These are phyloP conservation scores for Pachypsylla venusta DNA, from an alignment of 1,140 invertebrate genomes.

Conservation along the genomic window DNA sequence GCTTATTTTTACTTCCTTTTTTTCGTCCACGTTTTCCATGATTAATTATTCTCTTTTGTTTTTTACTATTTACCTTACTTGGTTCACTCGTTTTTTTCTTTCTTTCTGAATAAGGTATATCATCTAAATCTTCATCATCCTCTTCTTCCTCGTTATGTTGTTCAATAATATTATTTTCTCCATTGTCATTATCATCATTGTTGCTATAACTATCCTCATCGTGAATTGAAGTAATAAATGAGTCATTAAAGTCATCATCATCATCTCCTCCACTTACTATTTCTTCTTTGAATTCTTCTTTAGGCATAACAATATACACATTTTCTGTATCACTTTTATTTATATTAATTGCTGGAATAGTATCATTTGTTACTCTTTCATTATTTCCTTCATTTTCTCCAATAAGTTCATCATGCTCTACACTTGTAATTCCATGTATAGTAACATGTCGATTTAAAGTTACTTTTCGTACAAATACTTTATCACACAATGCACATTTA, in stretches of 20 bases:
- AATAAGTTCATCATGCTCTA: slow-evolving; percentile 4
- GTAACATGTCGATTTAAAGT: neutral
- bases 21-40: neutral
- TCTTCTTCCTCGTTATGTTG: neutral
- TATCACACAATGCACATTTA: neutral
- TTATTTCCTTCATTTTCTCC: neutral
- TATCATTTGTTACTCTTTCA: neutral
- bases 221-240: neutral
- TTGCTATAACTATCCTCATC: neutral
- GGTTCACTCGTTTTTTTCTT: neutral
- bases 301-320: neutral
- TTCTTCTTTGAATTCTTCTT: neutral
- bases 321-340: neutral
- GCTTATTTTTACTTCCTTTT: neutral
- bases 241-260: neutral
- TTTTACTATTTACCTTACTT: too few species aligned
- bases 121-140: neutral
- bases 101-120: neutral
- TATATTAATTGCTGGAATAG: neutral
- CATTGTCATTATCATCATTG: too few species aligned
- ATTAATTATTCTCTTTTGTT: too few species aligned
- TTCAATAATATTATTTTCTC: too few species aligned
- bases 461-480: neutral
- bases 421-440: neutral
- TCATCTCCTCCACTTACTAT: neutral